These are phyloP conservation scores for Molothrus ater DNA, from an alignment of 2,797 vertebrate species.

Conservation along the genomic window DNA sequence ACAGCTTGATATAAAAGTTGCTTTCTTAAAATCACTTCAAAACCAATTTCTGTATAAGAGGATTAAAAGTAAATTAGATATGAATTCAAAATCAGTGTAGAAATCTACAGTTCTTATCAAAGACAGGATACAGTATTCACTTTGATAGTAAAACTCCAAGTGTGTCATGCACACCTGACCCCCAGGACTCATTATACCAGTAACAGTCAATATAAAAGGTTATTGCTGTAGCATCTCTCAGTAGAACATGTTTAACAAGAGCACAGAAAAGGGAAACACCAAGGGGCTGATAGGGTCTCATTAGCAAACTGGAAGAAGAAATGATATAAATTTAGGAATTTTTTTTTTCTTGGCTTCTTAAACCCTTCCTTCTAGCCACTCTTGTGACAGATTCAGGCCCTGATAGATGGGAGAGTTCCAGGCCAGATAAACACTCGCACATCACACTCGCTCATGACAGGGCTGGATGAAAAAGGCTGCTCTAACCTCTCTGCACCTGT, in stretches of 20 bases:
- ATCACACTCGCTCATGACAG: background rate
- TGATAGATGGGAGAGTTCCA: background rate
- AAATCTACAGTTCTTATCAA: slow-evolving; percentile 75
- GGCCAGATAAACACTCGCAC: background rate
- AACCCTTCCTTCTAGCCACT: background rate
- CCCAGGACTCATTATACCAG: slow-evolving; percentile 55
- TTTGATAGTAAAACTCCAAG: slow-evolving; percentile 43
- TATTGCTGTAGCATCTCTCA: slow-evolving; percentile 79
- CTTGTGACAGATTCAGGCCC: background rate
- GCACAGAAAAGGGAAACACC: background rate
- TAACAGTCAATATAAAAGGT: slow-evolving; percentile 75
- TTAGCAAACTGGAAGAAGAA: slow-evolving; percentile 25
- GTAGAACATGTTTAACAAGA: slow-evolving; percentile 52
- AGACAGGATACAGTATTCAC: slow-evolving; percentile 71
- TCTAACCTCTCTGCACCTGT: background rate
- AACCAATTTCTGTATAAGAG: slow-evolving; percentile 70
- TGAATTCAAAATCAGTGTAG: slow-evolving; percentile 76
- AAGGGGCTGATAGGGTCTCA: background rate
- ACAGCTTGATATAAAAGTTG: slow-evolving; percentile 69
- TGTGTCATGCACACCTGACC: slow-evolving; percentile 18
- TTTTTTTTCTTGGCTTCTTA: slow-evolving; percentile 12
- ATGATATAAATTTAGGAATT: background rate
- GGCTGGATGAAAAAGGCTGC: background rate
- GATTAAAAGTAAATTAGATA: slow-evolving; percentile 75
- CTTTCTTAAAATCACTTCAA: slow-evolving; percentile 75